Conservation (phyloP, 2,113 vertebrate genomes). For the Petrocephalus microphthalmus region DNA sequence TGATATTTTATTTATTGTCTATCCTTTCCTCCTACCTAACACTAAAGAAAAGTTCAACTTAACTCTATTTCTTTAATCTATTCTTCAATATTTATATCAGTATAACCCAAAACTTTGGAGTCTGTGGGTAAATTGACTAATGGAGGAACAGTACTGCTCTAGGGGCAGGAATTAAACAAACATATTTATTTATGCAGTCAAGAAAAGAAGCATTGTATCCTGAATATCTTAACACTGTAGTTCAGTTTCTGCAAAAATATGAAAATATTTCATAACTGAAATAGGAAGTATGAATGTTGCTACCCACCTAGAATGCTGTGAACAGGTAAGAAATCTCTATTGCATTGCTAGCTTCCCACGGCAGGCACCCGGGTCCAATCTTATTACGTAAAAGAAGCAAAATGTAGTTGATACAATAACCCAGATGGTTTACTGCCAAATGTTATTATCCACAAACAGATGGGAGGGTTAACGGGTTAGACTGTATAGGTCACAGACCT, state of each 20-base stretch:
- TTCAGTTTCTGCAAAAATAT: background rate
- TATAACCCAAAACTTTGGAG: too few species aligned
- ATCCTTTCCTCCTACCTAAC: too few species aligned
- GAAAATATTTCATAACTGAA: background rate
- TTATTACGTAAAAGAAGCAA: background rate
- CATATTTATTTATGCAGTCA: too few species aligned
- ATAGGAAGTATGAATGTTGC: background rate
- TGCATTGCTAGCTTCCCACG: background rate
- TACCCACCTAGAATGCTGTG: background rate
- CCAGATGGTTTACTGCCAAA: background rate
- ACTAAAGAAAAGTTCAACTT: too few species aligned
- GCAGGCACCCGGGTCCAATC: background rate
- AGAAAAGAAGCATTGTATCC: too few species aligned
- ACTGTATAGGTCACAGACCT: background rate
- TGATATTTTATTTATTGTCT: too few species aligned
- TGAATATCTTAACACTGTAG: background rate
- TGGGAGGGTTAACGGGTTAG: background rate
- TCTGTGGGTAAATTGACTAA: too few species aligned
- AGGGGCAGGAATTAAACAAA: too few species aligned
- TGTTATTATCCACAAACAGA: conserved; percentile 3
- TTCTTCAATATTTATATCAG: too few species aligned
- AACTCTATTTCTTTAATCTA: too few species aligned
- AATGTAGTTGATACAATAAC: background rate
- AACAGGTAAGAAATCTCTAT: background rate
- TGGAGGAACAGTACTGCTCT: too few species aligned